Conservation (phyloP, 2,113 vertebrate genomes). For the Sciurus niger region DNA sequence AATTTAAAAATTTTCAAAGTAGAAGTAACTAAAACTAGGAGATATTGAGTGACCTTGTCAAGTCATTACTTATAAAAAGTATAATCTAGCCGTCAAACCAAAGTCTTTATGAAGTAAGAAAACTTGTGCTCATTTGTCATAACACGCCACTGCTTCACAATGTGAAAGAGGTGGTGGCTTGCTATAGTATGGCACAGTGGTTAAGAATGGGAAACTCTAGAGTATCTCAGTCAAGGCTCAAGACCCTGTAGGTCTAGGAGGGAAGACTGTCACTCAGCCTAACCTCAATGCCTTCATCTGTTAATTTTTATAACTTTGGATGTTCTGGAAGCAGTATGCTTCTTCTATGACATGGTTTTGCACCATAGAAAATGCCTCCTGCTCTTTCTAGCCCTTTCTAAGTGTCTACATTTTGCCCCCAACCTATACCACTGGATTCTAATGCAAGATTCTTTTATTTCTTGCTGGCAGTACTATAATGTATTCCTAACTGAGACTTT, state of each 20-base stretch:
- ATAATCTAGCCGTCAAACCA: neutral
- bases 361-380: neutral
- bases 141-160: neutral
- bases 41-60: neutral
- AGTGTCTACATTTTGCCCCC: neutral
- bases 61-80: neutral
- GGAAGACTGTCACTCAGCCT: neutral
- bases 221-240: neutral
- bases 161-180: neutral
- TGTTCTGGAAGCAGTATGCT: neutral
- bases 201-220: neutral
- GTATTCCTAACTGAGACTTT: neutral
- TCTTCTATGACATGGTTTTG: slow-evolving; percentile 37
- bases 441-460: slow-evolving; percentile 1
- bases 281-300: neutral
- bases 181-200: neutral
- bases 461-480: neutral
- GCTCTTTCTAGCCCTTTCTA: neutral
- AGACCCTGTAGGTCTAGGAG: neutral
- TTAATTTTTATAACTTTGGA: neutral
- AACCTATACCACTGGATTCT: neutral
- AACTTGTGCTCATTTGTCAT: neutral
- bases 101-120: neutral
- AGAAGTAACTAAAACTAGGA: neutral
- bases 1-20: slow-evolving; percentile 42